Percentiles rank a stretch among this genome's conserved stretches.
These are phyloP conservation scores for Betta splendens DNA, from an alignment of 2,797 vertebrate genomes.

Conservation along the genomic window DNA sequence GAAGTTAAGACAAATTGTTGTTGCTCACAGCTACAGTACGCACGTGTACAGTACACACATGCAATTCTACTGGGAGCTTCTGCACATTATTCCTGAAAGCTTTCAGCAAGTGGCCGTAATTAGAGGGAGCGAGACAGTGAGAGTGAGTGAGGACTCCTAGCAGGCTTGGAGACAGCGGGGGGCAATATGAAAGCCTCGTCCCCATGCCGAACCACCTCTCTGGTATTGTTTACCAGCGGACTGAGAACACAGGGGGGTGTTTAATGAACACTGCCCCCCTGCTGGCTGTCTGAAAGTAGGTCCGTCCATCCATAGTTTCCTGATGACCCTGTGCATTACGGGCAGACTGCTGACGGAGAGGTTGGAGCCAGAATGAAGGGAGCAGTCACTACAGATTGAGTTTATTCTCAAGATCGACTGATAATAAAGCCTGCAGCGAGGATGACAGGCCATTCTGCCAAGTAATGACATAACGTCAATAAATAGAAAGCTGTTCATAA, in stretches of 20 bases:
- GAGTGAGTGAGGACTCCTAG: slow-evolving; percentile 55
- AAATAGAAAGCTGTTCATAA: slow-evolving; percentile 17
- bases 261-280: slow-evolving; percentile 66
- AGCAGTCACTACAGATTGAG: slow-evolving; percentile 39
- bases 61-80: slow-evolving; percentile 28
- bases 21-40: too few relatives aligned
- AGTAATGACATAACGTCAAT: slow-evolving; percentile 19
- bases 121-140: slow-evolving; percentile 57
- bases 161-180: slow-evolving; percentile 49
- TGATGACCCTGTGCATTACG: slow-evolving; percentile 54
- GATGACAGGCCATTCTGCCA: slow-evolving; percentile 11
- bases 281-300: slow-evolving; percentile 53
- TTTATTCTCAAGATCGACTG: slow-evolving; percentile 35
- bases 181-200: slow-evolving; percentile 60
- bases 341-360: slow-evolving; percentile 52
- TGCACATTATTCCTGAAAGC: slow-evolving; percentile 54
- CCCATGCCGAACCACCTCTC: slow-evolving; percentile 52
- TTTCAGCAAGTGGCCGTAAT: slow-evolving; percentile 56
- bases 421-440: slow-evolving; percentile 27
- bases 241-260: slow-evolving; percentile 59
- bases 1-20: too few relatives aligned
- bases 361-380: slow-evolving; percentile 45
- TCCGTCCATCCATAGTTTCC: slow-evolving; percentile 59
- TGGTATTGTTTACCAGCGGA: slow-evolving; percentile 62
- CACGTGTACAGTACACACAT: background rate